A percentile compares a stretch with the other conserved stretches of the same genome.
phyloP scores from a whole-genome alignment of 2,888 invertebrate genomes.

The Endotricha flammealis region DNA sequence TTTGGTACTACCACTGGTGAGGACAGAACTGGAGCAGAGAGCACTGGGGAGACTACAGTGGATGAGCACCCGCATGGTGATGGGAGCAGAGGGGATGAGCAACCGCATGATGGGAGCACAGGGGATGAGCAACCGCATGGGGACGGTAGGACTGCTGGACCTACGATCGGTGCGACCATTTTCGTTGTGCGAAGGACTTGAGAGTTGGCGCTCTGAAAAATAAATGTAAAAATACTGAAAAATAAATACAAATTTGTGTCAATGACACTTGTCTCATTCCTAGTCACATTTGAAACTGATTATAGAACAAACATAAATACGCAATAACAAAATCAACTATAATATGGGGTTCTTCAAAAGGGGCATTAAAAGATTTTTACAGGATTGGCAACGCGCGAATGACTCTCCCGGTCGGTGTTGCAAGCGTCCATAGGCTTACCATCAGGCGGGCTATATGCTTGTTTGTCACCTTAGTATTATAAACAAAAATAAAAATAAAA shows the following conservation, averaged over 20 bases:
- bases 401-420: not conserved
- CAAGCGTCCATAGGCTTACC: too few relatives aligned
- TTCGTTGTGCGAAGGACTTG: constrained; percentile 1
- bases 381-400: too few relatives aligned
- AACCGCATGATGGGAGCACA: constrained; percentile 7
- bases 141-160: constrained; percentile 7
- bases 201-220: constrained; percentile 14
- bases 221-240: too few relatives aligned
- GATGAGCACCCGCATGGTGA: constrained; percentile 9
- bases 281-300: too few relatives aligned
- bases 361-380: too few relatives aligned
- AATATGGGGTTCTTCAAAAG: too few relatives aligned
- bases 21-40: not conserved
- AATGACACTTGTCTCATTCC: too few relatives aligned
- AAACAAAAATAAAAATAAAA: constrained; percentile 5
- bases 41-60: not conserved
- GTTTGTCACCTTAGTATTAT: not conserved
- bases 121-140: constrained; percentile 10
- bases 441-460: too few relatives aligned
- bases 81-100: constrained; percentile 15
- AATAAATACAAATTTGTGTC: too few relatives aligned
- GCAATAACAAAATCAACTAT: too few relatives aligned
- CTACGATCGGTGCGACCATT: constrained; percentile 5
- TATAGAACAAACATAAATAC: too few relatives aligned
- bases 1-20: constrained; percentile 27